Base-by-base conservation (phyloP, 2,113 vertebrate genomes). In the Epinephelus cyanopodus region DNA sequence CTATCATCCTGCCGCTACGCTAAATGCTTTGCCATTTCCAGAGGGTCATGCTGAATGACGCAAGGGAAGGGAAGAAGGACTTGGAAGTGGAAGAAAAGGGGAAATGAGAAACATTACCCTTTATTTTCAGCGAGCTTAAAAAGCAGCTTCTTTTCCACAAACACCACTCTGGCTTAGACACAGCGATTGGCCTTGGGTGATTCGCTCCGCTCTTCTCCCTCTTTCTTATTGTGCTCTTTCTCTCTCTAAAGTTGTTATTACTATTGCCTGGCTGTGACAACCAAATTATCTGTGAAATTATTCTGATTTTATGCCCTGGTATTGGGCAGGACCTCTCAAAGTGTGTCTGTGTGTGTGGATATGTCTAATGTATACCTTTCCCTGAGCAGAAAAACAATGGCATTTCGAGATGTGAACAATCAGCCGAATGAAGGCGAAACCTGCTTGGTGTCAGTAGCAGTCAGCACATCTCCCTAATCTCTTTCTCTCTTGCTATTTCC, bases 211-310 rank as follows among this genome's bases (percentile, higher is more conserved):
- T 82, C 71, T 27, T 72, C 60, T 66, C 69, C 58, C 37, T 78
- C 82, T 81, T 75, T 89, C 77, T 79, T 81, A 70, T 81, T 89
- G 72, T 80, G 54, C 71, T 69, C 67, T 23, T 61, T 81, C 75
- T 76, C 66, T 79, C 69, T 86, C 60, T 76, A 82, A 88, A 87
- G 81, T 89, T 82, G 77, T 84, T 88, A 84, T 81, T 84, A 79
- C 76, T 80, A 70, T 80, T 82, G 81, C 83, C 73, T 42, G 66
- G 29, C 84, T 86, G 86, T 82, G 80, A 79, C 81, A 72, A 79
- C 73, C 81, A 87, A 87, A 91, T 92, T 84, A 92, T 87, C 81
- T 86, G 85, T 91, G 83, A 90, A 90, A 87, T 85, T 77, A 92
- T 85, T 87, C 71, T 6, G 58, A 90, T 85, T 83, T 70, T 48